Conservation (phyloP, 2,797 vertebrate genomes). For the Epinephelus coioides region DNA sequence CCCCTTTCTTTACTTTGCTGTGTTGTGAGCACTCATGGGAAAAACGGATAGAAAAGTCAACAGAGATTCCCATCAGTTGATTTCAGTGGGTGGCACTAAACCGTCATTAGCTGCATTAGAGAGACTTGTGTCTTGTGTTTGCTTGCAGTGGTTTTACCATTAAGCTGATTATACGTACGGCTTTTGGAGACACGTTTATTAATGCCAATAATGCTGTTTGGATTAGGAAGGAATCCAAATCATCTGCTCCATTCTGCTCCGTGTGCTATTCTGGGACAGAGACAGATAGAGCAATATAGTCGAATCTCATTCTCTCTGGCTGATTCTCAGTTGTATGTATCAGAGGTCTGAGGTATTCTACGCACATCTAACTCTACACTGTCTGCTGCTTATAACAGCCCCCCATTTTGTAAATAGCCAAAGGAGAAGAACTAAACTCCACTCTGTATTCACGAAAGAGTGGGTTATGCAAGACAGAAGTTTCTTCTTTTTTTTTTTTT, state of each 20-base stretch:
- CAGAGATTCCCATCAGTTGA: constrained; percentile 45
- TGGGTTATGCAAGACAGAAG: background rate
- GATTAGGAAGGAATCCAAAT: constrained; percentile 71
- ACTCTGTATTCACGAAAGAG: background rate
- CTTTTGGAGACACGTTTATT: constrained; percentile 68
- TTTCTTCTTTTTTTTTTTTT: background rate
- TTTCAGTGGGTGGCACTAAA: constrained; percentile 59
- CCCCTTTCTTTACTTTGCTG: constrained; percentile 2
- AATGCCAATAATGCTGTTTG: constrained; percentile 68
- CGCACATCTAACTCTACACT: background rate
- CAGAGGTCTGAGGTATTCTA: constrained; percentile 7
- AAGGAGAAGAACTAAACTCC: background rate
- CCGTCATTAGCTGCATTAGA: constrained; percentile 55
- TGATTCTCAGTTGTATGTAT: constrained; percentile 4
- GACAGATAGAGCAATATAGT: constrained; percentile 6
- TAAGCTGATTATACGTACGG: constrained; percentile 67
- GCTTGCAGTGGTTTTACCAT: constrained; percentile 50
- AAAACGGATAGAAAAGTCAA: constrained; percentile 35
- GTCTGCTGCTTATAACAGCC: background rate
- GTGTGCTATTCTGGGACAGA: constrained; percentile 44
- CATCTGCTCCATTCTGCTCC: constrained; percentile 43
- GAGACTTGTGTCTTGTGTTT: constrained; percentile 49
- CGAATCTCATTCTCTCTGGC: constrained; percentile 3
- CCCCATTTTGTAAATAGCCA: constrained; percentile 1
- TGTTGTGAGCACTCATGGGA: constrained; percentile 8